These are phyloP conservation scores for Alethe diademata DNA, from an alignment of 2,113 vertebrate species.

Conservation along the genomic window DNA sequence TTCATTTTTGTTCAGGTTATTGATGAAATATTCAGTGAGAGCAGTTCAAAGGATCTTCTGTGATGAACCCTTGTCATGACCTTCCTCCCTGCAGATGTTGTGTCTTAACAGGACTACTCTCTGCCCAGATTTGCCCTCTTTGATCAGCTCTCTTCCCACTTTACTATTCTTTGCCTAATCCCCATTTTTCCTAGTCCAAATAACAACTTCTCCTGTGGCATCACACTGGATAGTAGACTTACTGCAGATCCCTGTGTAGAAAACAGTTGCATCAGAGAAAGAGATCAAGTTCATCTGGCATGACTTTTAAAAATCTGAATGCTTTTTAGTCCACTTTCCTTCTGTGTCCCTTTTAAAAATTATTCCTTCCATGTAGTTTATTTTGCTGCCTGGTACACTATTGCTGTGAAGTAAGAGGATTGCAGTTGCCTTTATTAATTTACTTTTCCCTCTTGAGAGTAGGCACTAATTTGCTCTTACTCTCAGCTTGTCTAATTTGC, in stretches of 20 bases:
- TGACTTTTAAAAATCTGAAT: background rate
- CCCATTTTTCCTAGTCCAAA: background rate
- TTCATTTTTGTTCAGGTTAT: background rate
- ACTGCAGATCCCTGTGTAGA: background rate
- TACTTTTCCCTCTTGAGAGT: background rate
- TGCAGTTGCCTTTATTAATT: background rate
- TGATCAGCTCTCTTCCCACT: background rate
- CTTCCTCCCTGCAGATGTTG: background rate
- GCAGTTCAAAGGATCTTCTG: background rate
- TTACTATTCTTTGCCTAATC: background rate
- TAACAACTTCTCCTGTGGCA: background rate
- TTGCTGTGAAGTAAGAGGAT: background rate
- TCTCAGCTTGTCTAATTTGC: background rate
- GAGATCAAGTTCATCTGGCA: background rate
- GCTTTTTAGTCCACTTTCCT: background rate
- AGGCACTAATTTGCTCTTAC: background rate
- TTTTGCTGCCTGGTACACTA: background rate
- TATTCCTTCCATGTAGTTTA: background rate
- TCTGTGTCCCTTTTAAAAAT: background rate
- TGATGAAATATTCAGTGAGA: background rate
- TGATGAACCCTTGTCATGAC: background rate
- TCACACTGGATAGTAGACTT: background rate
- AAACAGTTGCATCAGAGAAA: background rate
- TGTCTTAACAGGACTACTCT: background rate
- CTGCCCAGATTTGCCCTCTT: background rate